Conservation (phyloP, 2,113 vertebrate genomes). For the Illadopsis cleaveri region DNA sequence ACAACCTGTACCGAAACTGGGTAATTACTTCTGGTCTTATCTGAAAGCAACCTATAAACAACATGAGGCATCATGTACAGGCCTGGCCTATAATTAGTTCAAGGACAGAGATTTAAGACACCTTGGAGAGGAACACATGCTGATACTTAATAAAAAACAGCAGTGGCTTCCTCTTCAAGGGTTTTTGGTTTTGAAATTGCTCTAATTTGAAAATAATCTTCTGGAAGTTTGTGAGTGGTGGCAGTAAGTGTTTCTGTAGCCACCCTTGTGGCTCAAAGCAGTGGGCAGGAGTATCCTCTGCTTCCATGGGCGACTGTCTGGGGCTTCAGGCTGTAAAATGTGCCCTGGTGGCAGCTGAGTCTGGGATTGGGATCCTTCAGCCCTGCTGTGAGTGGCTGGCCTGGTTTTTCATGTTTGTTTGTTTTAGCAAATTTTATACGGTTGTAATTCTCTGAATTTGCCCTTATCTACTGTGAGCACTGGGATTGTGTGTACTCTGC, state of each 20-base stretch:
- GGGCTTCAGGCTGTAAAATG: background rate
- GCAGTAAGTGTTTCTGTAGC: background rate
- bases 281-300: background rate
- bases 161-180: background rate
- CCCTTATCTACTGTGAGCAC: background rate
- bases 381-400: background rate
- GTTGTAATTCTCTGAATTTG: background rate
- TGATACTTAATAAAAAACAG: background rate
- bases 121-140: background rate
- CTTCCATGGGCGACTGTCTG: background rate
- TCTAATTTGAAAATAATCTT: background rate
- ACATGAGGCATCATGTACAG: background rate
- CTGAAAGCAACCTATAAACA: background rate
- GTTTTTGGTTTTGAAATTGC: background rate
- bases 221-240: background rate
- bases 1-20: background rate
- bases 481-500: background rate
- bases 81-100: background rate
- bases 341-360: background rate
- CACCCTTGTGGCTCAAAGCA: background rate
- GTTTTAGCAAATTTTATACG: background rate
- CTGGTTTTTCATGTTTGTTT: background rate
- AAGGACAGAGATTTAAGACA: background rate
- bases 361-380: background rate
- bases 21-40: background rate